Base-by-base conservation (phyloP, 2,888 invertebrate genomes). In the Lasioglossum marginatum region DNA sequence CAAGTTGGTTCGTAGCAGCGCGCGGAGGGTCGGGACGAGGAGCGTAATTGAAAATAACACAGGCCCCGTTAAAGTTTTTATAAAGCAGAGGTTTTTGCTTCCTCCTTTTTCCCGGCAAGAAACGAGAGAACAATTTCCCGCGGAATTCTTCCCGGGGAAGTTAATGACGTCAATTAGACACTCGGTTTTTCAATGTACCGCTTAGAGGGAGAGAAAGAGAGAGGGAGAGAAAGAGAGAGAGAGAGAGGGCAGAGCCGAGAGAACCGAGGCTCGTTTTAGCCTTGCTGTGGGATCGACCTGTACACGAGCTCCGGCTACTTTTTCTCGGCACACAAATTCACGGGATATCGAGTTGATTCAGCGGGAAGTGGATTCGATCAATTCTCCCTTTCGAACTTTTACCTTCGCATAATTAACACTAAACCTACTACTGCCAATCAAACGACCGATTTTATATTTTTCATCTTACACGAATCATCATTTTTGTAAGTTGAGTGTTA, bases 161-260 rank as follows among this genome's bases (percentile, higher is more conserved):
- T 31, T 82, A 82, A 73, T 71, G 57, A 81, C 52, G 66, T 66
- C 79, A 82, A 82, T 79, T 82, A 79, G 34, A 82, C 79, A 73
- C 72, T 81, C 63, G 40, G n/a, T 72, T 52, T 72, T 81, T 66
- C 74, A 72, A 72, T 78, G 78, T 40, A 72, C 60, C 81, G 78
- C 63, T 81, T 81, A 43, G 45, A 40, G 37, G 12, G 12, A 2
- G 34, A 14, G 23, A 23, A 3, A 23, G 37, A 37, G 12, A 12
- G 3, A 68, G 16, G 8, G n/a, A n/a, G n/a, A n/a, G n/a, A n/a
- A n/a, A n/a, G n/a, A n/a, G n/a, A n/a, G n/a, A n/a, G n/a, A n/a
- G n/a, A n/a, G n/a, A n/a, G 12, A 2, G 1, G n/a, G 52, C 23
- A 57, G 57, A 57, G 1, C n/a, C n/a, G 57, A 23, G 57, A 57